Percentiles rank a stretch among this genome's conserved stretches.
phyloP scores from a whole-genome alignment of 2,888 invertebrate genomes.

The Thyatira batis region DNA sequence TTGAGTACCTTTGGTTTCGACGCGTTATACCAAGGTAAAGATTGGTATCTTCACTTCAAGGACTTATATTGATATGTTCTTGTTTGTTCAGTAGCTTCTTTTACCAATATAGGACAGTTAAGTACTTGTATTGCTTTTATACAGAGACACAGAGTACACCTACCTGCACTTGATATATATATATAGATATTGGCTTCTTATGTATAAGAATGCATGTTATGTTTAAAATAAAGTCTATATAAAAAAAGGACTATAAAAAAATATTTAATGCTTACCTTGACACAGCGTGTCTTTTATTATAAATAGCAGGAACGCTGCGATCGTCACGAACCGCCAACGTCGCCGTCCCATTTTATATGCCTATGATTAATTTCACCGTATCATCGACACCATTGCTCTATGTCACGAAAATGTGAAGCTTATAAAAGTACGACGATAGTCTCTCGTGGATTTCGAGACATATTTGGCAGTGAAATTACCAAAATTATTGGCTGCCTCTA shows the following conservation, averaged over 20 bases:
- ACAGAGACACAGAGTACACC: no score
- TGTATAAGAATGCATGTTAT: no score
- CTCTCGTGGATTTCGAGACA: constrained; percentile 42
- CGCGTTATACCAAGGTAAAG: neutral
- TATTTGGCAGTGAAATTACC: constrained; percentile 48
- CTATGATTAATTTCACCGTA: constrained; percentile 63
- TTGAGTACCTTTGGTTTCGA: neutral
- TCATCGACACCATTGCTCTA: constrained; percentile 57
- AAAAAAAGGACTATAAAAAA: neutral
- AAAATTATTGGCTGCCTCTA: constrained; percentile 47
- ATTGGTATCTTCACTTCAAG: neutral
- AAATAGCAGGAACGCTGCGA: constrained; percentile 70
- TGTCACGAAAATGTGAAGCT: constrained; percentile 33
- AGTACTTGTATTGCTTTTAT: no score
- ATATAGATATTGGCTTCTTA: neutral
- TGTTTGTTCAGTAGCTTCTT: neutral
- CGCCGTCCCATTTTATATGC: constrained; percentile 67
- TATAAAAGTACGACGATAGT: constrained; percentile 47
- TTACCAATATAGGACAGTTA: neutral
- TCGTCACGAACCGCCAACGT: constrained; percentile 73
- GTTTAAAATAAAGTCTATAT: neutral
- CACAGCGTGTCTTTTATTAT: constrained; percentile 69
- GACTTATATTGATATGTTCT: neutral
- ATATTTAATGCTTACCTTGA: constrained; percentile 59
- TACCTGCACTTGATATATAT: no score